Evolutionary conservation across 2,888 invertebrate genomes (phyloP).

Genomic region (Gerris lacustris): DNA sequence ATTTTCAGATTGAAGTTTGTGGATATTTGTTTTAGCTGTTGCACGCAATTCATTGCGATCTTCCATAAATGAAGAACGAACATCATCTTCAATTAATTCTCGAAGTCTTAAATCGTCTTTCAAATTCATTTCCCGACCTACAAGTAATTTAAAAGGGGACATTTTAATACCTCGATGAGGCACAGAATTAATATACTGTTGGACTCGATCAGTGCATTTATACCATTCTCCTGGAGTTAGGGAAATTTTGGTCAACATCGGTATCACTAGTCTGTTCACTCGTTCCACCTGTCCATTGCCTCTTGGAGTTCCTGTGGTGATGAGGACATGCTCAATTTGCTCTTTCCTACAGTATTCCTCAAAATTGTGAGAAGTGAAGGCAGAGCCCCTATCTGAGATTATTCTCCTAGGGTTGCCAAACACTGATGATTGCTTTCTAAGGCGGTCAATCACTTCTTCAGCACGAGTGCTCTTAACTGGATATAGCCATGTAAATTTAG

Average conservation of each 20-base stretch:
- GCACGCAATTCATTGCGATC: neutral
- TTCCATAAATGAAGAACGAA: neutral
- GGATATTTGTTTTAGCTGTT: neutral
- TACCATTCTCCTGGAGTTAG: slow-evolving; percentile 31
- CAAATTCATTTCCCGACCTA: neutral
- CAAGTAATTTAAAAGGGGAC: no score
- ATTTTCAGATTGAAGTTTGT: neutral
- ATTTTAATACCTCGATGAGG: no score
- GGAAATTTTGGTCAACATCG: slow-evolving; percentile 7
- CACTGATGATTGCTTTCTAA: slow-evolving; percentile 29
- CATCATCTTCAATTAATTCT: neutral
- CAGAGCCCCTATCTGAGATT: slow-evolving; percentile 36
- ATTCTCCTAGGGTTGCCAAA: slow-evolving; percentile 33
- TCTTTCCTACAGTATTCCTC: slow-evolving; percentile 32
- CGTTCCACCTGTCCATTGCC: slow-evolving; percentile 35
- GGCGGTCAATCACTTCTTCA: slow-evolving; percentile 31
- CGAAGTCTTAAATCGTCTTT: neutral
- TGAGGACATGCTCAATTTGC: slow-evolving; percentile 31
- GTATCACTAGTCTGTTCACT: slow-evolving; percentile 28
- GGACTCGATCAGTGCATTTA: no score
- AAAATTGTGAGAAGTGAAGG: slow-evolving; percentile 35
- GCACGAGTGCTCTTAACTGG: slow-evolving; percentile 30
- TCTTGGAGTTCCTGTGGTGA: slow-evolving; percentile 33
- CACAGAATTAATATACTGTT: no score
- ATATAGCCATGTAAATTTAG: slow-evolving; percentile 31